Evolutionary conservation across 2,888 invertebrate species (phyloP).

Genomic region (Erpobdella octoculata): DNA sequence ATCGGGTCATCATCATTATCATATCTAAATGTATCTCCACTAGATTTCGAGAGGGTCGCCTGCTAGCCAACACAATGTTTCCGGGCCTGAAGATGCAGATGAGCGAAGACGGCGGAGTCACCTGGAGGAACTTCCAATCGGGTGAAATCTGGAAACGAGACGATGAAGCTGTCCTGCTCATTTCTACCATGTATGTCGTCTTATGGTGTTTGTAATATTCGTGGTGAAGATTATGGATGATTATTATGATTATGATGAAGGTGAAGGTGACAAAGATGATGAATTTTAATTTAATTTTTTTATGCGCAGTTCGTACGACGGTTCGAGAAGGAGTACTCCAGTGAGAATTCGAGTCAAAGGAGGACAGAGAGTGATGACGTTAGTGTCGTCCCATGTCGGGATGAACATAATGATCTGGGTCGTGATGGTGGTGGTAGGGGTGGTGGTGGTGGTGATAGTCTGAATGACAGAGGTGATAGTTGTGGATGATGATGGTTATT

Average conservation of each 20-base stretch:
- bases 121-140: background rate
- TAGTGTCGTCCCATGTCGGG: too few species aligned
- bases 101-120: background rate
- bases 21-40: background rate
- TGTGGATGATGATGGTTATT: too few species aligned
- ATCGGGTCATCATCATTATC: background rate
- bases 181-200: background rate
- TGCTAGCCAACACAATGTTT: conserved; percentile 19
- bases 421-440: too few species aligned
- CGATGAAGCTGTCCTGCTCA: background rate
- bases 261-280: background rate
- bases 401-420: too few species aligned
- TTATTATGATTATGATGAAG: background rate
- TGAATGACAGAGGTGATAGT: too few species aligned
- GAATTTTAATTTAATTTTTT: background rate
- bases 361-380: too few species aligned
- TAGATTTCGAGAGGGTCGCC: background rate
- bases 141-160: background rate
- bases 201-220: background rate
- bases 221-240: background rate
- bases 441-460: too few species aligned
- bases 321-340: background rate
- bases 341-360: background rate
- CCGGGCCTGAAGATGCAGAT: conserved; percentile 10
- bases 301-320: background rate